phyloP scores from a whole-genome alignment of 2,797 vertebrate species.

The Centroberyx gerrardi region DNA sequence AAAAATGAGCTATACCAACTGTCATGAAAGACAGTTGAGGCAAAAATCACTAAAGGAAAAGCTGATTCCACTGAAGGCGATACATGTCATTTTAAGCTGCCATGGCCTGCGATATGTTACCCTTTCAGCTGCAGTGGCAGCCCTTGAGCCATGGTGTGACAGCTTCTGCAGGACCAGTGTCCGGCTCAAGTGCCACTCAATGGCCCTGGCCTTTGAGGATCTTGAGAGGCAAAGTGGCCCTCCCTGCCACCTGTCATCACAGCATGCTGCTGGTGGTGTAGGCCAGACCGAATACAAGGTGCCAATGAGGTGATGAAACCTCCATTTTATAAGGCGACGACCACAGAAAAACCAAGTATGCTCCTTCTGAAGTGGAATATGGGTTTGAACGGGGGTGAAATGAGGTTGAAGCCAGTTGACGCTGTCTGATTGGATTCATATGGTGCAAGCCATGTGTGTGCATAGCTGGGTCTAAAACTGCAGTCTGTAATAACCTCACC shows the following conservation, averaged over 20 bases:
- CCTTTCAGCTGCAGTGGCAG: constrained; percentile 15
- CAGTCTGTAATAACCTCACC: constrained; percentile 38
- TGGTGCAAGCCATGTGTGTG: not conserved
- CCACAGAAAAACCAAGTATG: constrained; percentile 5
- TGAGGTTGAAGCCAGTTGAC: constrained; percentile 19
- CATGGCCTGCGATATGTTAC: not conserved
- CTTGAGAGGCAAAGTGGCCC: constrained; percentile 66
- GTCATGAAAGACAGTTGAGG: not conserved
- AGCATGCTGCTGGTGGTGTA: constrained; percentile 40
- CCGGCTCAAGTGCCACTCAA: constrained; percentile 69
- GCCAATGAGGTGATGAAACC: constrained; percentile 65
- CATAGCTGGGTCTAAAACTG: constrained; percentile 23
- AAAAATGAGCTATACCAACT: not conserved
- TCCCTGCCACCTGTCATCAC: constrained; percentile 78
- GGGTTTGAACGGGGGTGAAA: constrained; percentile 10
- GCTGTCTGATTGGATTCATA: constrained; percentile 38
- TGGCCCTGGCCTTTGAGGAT: constrained; percentile 39
- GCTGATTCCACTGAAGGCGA: not conserved
- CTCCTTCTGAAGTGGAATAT: not conserved
- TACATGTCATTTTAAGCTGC: not conserved
- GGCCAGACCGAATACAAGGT: constrained; percentile 49
- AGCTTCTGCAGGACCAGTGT: constrained; percentile 14
- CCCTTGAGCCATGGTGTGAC: constrained; percentile 12
- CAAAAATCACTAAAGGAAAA: not conserved
- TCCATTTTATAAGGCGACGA: constrained; percentile 36